Evolutionary conservation across 2,797 vertebrate genomes (phyloP), one percentile per base, ranked within the genome.

Genomic region (Podarcis lilfordi): DNA sequence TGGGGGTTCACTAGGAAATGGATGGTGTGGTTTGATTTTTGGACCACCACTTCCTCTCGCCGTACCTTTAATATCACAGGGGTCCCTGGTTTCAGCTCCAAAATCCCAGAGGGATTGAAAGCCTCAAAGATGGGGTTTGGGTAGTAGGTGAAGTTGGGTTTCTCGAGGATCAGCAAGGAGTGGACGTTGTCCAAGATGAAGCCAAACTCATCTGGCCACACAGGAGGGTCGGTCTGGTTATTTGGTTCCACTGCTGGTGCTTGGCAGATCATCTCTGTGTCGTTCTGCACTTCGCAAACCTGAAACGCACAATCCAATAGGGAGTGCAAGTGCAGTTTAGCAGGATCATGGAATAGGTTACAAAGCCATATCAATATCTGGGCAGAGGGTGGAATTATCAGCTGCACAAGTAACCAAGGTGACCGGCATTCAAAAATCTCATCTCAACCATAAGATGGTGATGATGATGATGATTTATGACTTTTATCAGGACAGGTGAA

Each of bases 1-100:
- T 80, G 32, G 21, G 9, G 66, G 59, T 17, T 23, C 17, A 68
- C 23, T 15, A 79, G 40, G 21, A 43, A 21, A 78, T 43, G 29
- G 21, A 1, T 19, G 10, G 68, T 5, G 13, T 71, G 21, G 61
- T 69, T 71, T 29, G n/a, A 69, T 13, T 0, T 50, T 69, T 37
- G 1, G 0, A 8, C 43, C 66, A 59, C 75, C 25, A 81, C 0
- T 6, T 23, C 13, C 0, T 0, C 4, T 2, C 35, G 9, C 8
- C 82, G 1, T 96, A 99, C 99, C 98, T 99, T 99, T 66, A 99
- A 96, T 93, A 99, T 99, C 87, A 99, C 99, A 21, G 98, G 98
- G 2, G 98, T 99, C 74, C 99, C 99, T 0, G 99, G 99, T 94
- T 99, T 99, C 77, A 99, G 97, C 95, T 99, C 99, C 95, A 99